Base-by-base conservation (phyloP, 2,113 vertebrate species). In the Saccopteryx leptura region DNA sequence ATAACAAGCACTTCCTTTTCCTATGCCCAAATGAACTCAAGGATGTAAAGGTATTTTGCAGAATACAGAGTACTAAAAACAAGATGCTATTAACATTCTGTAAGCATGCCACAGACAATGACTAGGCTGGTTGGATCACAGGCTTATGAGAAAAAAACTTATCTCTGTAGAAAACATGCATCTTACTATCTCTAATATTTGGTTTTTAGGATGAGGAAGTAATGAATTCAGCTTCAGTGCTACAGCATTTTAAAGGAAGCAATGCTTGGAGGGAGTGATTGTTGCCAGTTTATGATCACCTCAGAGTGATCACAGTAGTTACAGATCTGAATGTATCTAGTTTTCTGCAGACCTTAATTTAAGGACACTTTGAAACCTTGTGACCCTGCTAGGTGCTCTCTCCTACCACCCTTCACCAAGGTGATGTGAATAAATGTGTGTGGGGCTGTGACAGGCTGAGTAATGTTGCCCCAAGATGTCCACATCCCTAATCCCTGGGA, bases 171-270 rank as follows among this genome's bases (percentile, higher is more conserved):
- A 93, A 92, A 92, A 65, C 33, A 60, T 18, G 23, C 52, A 63
- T 97, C 61, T 93, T 86, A 81, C 11, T 75, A 21, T 63, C 52
- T 75, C 5, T 3, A 80, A 71, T 81, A 69, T 92, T 88, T 87
- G 56, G 21, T 88, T 95, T 81, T n/a, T 81, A 95, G 82, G 56
- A 87, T 78, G n/a, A 89, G 31, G 15, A 82, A 75, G 63, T 93
- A 52, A n/a, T 74, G 50, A 82, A 15, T 82, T 46, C 50, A 90
- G 33, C 68, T 56, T 90, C 24, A 88, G n/a, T 28, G 21, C 66
- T 76, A 75, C n/a, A 23, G 3, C 66, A 58, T 90, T 96, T 92
- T 90, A 92, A 90, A 93, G 33, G 26, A 90, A 84, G 65, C 50
- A 66, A 1, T 63, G 14, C 50, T 52, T 60, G 14, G 18, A 52